Evolutionary conservation across 37 sponge, comb jelly and placozoan species (phyloP), one percentile per base, ranked within the genome.

Genomic region (Amphimedon queenslandica): DNA sequence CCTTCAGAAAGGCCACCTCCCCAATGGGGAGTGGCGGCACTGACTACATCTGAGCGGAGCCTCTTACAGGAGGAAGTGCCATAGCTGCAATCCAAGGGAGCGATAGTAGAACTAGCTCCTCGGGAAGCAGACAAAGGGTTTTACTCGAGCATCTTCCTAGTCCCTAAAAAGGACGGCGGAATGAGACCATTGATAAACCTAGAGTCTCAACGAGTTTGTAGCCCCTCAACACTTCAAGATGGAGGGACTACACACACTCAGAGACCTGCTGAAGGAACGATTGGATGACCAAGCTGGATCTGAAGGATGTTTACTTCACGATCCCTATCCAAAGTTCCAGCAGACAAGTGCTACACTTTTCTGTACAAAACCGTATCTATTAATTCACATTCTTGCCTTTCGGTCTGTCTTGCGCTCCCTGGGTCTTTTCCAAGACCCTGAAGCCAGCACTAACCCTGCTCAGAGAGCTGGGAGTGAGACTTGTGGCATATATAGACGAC

Each of bases 401-500:
- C 40, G 69, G 69, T 40, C 69, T 67, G 69, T 28, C 69, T 10
- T 67, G 69, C 35, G 69, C 69, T 21, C 69, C 69, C 11, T 67
- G 69, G 69, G 69, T 67, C 37, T 67, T 67, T 31, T 36, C 69
- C 36, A 67, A 67, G 40, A 37, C 40, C 37, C 37, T 67, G 69
- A 67, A 67, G 32, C 64, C 64, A 63, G 64, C 32, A 30, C 6
- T 28, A n/a, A 63, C 32, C 20, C 32, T 63, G 31, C 64, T 63
- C 32, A n/a, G 64, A 30, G 61, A 32, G 37, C 27, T 56, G 31
- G 73, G 73, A 42, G 73, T 55, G 6, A 51, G 71, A 10, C 24
- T 70, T 31, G 35, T 70, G n/a, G 71, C 56, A 10, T 70, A 70
- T 41, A 70, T 70, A 40, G 71, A 70, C 71, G 71, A 70, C 27